Conservation (phyloP, 2,113 vertebrate genomes). For the Odontophorus gujanensis region DNA sequence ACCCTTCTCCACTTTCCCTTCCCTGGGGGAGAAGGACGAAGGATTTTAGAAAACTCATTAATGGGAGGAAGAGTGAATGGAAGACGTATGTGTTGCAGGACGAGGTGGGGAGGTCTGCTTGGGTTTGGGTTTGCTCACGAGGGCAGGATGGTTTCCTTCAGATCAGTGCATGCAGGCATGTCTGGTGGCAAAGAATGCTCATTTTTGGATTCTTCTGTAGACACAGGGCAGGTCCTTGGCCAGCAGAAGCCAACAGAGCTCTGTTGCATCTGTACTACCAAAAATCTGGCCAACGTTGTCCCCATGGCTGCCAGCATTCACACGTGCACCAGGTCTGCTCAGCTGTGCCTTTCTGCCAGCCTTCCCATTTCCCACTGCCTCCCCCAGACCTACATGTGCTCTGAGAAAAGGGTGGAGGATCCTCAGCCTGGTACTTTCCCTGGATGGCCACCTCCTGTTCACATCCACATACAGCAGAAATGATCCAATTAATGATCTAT, state of each 20-base stretch:
- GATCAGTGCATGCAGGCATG: not conserved
- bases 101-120: not conserved
- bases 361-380: not conserved
- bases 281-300: not conserved
- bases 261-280: accelerated
- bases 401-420: not conserved
- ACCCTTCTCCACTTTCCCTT: not conserved
- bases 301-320: not conserved
- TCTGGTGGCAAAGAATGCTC: not conserved
- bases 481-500: not conserved
- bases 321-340: not conserved
- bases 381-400: accelerated
- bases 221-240: not conserved
- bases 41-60: constrained; percentile 55
- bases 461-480: not conserved
- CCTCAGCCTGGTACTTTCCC: accelerated
- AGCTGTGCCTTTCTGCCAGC: not conserved
- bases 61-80: not conserved
- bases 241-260: accelerated
- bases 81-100: not conserved
- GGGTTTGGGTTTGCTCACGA: not conserved
- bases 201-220: not conserved
- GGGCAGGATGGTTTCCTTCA: not conserved
- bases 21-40: not conserved
- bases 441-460: not conserved